Percentiles rank a stretch among this genome's conserved stretches.
Conservation (phyloP, 2,888 invertebrate species). For the Lepidochrysops patricia region DNA sequence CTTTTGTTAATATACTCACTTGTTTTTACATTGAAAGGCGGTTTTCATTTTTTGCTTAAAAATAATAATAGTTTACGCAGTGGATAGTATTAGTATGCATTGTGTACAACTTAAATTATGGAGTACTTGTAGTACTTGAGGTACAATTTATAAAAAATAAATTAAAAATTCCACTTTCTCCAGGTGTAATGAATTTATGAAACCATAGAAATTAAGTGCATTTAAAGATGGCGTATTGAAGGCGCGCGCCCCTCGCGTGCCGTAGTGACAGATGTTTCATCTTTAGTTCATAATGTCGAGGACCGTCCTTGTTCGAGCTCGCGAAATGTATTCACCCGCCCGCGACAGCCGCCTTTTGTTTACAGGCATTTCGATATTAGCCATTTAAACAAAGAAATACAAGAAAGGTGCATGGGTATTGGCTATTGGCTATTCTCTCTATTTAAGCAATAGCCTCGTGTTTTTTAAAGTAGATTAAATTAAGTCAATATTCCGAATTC, state of each 20-base stretch:
- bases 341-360: slow-evolving; percentile 5
- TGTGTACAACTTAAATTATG: too few species aligned
- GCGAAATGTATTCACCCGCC: slow-evolving; percentile 6
- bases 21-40: too few species aligned
- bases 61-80: too few species aligned
- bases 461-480: too few species aligned
- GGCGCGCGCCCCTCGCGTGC: slow-evolving; percentile 24
- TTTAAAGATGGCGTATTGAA: slow-evolving; percentile 9
- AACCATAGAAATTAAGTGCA: slow-evolving; percentile 6
- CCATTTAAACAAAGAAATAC: background rate
- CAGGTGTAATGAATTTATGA: slow-evolving; percentile 11
- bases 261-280: slow-evolving; percentile 21
- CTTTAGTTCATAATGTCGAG: slow-evolving; percentile 14
- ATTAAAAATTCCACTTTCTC: background rate
- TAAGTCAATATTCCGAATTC: too few species aligned
- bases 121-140: too few species aligned
- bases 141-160: too few species aligned
- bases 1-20: too few species aligned
- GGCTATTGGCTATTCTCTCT: too few species aligned
- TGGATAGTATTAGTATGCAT: too few species aligned
- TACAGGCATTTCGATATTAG: background rate
- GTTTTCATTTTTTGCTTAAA: background rate
- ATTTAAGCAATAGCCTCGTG: too few species aligned
- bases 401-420: too few species aligned
- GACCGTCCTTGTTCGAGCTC: slow-evolving; percentile 9